A percentile compares a stretch with the other conserved stretches of the same genome.
phyloP scores from a whole-genome alignment of 2,113 vertebrate species.

The Crotalus tigris region DNA sequence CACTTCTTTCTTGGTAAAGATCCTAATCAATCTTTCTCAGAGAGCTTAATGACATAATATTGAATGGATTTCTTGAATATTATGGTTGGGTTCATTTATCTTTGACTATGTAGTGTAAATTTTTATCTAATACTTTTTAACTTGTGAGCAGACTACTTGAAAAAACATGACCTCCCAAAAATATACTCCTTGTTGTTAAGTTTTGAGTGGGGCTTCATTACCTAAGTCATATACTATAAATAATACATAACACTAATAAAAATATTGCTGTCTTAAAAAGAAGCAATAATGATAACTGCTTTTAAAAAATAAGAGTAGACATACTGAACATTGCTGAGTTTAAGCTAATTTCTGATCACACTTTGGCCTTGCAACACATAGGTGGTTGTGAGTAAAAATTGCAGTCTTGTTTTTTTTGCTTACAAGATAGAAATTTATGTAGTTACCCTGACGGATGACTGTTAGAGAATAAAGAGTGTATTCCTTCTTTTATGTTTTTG shows the following conservation, averaged over 20 bases:
- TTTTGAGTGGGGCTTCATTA: background rate
- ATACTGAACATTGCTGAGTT: background rate
- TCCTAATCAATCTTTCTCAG: background rate
- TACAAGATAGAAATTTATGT: background rate
- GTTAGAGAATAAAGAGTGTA: background rate
- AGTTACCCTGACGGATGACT: background rate
- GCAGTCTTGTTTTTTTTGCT: background rate
- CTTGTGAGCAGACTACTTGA: background rate
- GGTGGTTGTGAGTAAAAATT: background rate
- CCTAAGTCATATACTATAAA: background rate
- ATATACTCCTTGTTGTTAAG: background rate
- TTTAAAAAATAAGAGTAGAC: background rate
- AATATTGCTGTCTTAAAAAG: background rate
- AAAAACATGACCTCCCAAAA: background rate
- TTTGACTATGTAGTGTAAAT: background rate
- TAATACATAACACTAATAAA: background rate
- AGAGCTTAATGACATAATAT: background rate
- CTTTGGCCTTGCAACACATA: background rate
- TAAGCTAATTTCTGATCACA: background rate
- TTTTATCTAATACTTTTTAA: background rate
- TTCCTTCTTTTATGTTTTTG: background rate
- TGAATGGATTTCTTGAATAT: background rate
- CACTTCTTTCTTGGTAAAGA: background rate
- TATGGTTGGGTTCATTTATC: background rate
- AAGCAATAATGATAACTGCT: background rate